Percentiles rank a stretch among this genome's conserved stretches.
These are phyloP conservation scores for Atrichornis clamosus DNA, from an alignment of 2,113 vertebrate genomes.

Conservation along the genomic window DNA sequence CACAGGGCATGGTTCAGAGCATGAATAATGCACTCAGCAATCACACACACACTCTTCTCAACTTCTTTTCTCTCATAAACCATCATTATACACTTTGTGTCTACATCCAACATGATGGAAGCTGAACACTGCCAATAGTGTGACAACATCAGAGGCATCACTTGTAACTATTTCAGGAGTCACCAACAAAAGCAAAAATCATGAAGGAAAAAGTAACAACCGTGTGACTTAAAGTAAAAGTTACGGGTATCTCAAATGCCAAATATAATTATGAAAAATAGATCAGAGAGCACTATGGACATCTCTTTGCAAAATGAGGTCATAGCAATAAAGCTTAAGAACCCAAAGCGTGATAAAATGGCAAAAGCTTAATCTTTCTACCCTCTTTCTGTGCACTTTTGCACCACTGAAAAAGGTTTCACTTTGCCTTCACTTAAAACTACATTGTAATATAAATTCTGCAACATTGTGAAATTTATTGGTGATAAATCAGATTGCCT, in stretches of 20 bases:
- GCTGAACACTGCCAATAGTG: neutral
- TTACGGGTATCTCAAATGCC: neutral
- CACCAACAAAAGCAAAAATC: neutral
- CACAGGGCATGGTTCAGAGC: neutral
- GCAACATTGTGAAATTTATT: neutral
- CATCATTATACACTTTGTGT: accelerated
- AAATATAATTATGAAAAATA: neutral
- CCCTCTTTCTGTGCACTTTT: neutral
- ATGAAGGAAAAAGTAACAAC: neutral
- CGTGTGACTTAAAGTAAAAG: neutral
- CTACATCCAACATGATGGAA: neutral
- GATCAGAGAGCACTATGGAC: neutral
- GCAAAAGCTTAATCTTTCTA: neutral
- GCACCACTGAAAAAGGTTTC: neutral
- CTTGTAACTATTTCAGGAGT: neutral
- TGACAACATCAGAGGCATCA: neutral
- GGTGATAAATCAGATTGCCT: neutral
- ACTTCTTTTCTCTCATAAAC: neutral
- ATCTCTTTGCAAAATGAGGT: neutral
- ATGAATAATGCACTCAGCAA: neutral
- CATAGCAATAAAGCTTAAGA: neutral
- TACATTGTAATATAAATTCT: neutral
- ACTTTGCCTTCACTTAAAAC: neutral
- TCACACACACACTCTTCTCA: neutral
- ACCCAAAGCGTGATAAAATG: neutral